These are phyloP conservation scores for Remorina albescens DNA, from an alignment of 2,797 vertebrate genomes.

Conservation along the genomic window DNA sequence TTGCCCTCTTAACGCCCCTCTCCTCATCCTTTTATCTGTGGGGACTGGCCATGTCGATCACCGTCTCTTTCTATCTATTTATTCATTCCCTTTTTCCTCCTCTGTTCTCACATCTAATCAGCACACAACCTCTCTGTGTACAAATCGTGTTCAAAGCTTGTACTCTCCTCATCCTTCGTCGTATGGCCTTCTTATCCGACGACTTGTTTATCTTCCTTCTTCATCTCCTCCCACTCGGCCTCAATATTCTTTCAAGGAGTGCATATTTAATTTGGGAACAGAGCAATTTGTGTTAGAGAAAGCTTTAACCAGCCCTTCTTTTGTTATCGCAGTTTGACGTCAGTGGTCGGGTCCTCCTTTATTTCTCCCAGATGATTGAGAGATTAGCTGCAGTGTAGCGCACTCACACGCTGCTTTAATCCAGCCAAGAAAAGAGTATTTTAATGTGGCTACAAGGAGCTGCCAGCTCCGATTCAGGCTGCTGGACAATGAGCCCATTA, in stretches of 20 bases:
- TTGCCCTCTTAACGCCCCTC: background rate
- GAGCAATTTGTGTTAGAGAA: background rate
- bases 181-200: background rate
- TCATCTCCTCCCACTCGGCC: background rate
- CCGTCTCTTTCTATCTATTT: slow-evolving; percentile 22
- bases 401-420: slow-evolving; percentile 15
- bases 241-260: background rate
- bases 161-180: background rate
- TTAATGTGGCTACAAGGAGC: slow-evolving; percentile 26
- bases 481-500: slow-evolving; percentile 21
- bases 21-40: slow-evolving; percentile 5
- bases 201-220: background rate
- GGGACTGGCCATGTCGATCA: slow-evolving; percentile 28
- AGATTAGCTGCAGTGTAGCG: slow-evolving; percentile 3
- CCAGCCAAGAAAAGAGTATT: slow-evolving; percentile 8
- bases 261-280: slow-evolving; percentile 1
- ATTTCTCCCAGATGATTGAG: background rate
- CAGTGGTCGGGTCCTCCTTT: slow-evolving; percentile 2
- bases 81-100: slow-evolving; percentile 1
- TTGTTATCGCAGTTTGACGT: slow-evolving; percentile 6
- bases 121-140: background rate
- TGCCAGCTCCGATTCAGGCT: slow-evolving; percentile 32
- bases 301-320: background rate
- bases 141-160: background rate
- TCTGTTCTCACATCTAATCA: background rate